phyloP scores from a whole-genome alignment of 2,113 vertebrate species.

The Stomatorhinus ivindoensis region DNA sequence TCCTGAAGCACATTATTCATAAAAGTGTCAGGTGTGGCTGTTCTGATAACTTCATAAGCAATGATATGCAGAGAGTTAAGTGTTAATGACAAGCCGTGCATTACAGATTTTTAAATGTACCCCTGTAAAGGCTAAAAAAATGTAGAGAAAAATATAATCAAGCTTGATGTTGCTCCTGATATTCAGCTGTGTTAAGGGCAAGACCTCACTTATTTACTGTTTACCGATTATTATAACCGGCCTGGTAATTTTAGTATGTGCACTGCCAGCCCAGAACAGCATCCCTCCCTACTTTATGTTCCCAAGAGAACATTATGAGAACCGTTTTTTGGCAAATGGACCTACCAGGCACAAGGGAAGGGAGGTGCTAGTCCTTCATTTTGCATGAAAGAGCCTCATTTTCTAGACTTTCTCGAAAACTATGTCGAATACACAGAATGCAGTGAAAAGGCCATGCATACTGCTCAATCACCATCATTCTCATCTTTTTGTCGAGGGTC shows the following conservation, averaged over 20 bases:
- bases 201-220: background rate
- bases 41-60: background rate
- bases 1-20: background rate
- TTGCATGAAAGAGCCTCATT: background rate
- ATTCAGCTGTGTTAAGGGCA: background rate
- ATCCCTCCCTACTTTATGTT: background rate
- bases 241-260: background rate
- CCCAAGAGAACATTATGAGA: background rate
- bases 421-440: background rate
- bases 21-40: background rate
- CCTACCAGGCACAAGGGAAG: background rate
- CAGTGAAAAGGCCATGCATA: background rate
- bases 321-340: background rate
- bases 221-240: background rate
- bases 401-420: background rate
- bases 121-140: background rate
- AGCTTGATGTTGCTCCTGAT: background rate
- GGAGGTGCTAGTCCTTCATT: background rate
- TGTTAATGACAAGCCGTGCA: background rate
- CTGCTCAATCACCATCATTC: background rate
- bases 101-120: background rate
- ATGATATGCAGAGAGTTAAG: background rate
- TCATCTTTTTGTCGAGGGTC: background rate
- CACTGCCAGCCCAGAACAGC: background rate
- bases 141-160: background rate